Base-by-base conservation (phyloP, 2,888 invertebrate species). In the Linnaemya tessellans region DNA sequence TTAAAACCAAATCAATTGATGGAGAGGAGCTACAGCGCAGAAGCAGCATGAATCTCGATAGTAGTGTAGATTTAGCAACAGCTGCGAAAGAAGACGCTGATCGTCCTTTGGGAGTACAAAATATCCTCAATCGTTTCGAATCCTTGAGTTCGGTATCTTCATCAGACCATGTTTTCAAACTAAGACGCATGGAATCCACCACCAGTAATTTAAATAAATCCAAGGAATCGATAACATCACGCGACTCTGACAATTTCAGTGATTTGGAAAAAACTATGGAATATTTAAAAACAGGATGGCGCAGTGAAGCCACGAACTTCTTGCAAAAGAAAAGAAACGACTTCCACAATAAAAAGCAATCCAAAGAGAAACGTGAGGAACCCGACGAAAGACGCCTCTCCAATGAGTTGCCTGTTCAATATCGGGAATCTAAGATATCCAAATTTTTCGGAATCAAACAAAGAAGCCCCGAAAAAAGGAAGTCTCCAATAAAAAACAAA, bases 261-360 rank as follows among this genome's bases (percentile, higher is more conserved):
- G 92, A 92, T 84, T 86, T 92, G 38, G 92, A 92, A 49, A 91
- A 89, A 54, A 92, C 92, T 0, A 92, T 92, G 91, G 92, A 92
- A 43, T 91, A 92, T 84, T 85, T 92, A 41, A 91, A 91, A 73
- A 88, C 89, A 5, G 92, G 92, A 77, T 92, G 92, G 92, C 91
- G 89, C 11, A 90, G 87, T 60, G 92, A 92, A 82, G 92, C 92
- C 0, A 91, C 91, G 0, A 91, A 91, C 77, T 92, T 92, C 49
- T 82, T 92, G 60, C 91, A 92, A 85, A 91, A 90, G 82, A 92
- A 92, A 86, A 90, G 92, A 0, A 88, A 90, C 5, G 89, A 89
- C 11, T 92, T 91, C 73, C 91, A 89, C 84, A 88, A 90, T 0
- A 90, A 90, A 56, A 85, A 56, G 9, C 25, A 80, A 18, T 79